Base-by-base conservation (phyloP, 1,140 invertebrate species). In the Papilio polyxenes region DNA sequence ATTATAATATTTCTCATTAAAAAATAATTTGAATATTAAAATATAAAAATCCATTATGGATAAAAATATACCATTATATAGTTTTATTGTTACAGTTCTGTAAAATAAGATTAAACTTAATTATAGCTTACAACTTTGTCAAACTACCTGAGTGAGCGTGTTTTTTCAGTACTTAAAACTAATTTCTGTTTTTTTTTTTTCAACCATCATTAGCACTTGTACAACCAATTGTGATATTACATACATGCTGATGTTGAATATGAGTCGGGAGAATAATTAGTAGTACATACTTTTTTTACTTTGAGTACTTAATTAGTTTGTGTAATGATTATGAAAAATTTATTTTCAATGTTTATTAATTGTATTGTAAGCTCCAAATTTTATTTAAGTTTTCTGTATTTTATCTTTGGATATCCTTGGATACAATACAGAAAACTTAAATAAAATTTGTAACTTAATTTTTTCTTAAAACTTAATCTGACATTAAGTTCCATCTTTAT, bases 221-320 rank as follows among this genome's bases (percentile, higher is more conserved):
- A 31, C 75, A 59, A 77, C n/a, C 17, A 8, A 56, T 59, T 77
- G 51, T 56, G 51, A 77, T 56, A 77, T 59, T 77, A 51, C 6
- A 77, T 37, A 77, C 20, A n/a, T 56, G 13, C 44, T 15, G 9
- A 77, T 53, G 20, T 37, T 56, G 48, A 31, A 37, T 56, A 20
- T 56, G 23, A 31, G 13, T 51, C 20, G 7, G 10, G 53, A 49
- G 20, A 62, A 56, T 40, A 17, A 53, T 81, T 72, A 49, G 77
- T 77, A 48, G 23, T 17, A 51, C 9, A 13, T 81, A 53, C 23
- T 75, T 44, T 62, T 48, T 53, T 82, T 49, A 62, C 59, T 11
- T 49, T 75, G 37, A 75, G 80, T 87, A 87, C 86, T 87, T 87
- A 87, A 87, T 82, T 87, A 85, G 82, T 83, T 82, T 15, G 79